Base-by-base conservation (phyloP, 2,113 vertebrate species). In the Vulpes vulpes region DNA sequence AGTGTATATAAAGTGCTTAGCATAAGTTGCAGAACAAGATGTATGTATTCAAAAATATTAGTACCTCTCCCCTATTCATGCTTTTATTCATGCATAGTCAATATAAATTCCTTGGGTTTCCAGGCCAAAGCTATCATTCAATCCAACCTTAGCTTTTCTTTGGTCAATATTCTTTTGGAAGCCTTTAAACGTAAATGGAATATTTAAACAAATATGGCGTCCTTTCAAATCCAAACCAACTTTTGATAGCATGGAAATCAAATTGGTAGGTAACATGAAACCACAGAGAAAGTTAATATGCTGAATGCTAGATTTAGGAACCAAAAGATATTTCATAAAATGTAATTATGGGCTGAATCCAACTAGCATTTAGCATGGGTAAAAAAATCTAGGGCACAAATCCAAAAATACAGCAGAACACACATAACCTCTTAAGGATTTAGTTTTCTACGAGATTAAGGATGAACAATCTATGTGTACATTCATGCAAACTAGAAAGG, bases 401-500 rank as follows among this genome's bases (percentile, higher is more conserved):
- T 59, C 25, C 53, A 59, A 91, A 97, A 91, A 60, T 94, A 60
- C 15, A 82, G 38, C 23, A 43, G 19, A 23, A 8, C 12, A 83
- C 17, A 25, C 8, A 94, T 12, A 95, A 32, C 5, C 12, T 23
- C 80, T 64, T 67, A 6, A 79, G 35, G 65, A 60, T n/a, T 82
- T 55, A 73, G 69, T 69, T 95, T 93, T 83, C 43, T 7, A 14
- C 3, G 80, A 30, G 49, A 96, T 81, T 73, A 83, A 93, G 62
- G 53, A 89, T 62, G 57, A 73, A 78, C 91, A 53, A 64, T 11
- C 20, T 62, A 35, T 19, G 9, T 74, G 23, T 59, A n/a, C 20
- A 53, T 86, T 92, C 76, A 65, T 38, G 53, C 11, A 88, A 5
- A 38, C 8, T 43, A 11, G 74, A 93, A 74, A 64, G 49, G 8